Conservation (phyloP, 2,113 vertebrate species). For the Abramis brama region DNA sequence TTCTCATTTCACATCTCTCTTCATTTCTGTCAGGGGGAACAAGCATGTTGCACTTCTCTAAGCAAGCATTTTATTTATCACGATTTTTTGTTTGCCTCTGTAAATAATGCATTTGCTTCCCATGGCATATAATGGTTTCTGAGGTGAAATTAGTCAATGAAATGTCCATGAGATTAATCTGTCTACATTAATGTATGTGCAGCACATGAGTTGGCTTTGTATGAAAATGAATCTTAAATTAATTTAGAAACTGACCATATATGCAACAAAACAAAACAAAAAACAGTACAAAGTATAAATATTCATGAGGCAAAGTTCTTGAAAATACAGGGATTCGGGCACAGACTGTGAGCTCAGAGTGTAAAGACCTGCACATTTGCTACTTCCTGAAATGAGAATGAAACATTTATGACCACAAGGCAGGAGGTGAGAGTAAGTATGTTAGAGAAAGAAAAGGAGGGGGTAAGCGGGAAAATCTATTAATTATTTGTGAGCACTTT, state of each 20-base stretch:
- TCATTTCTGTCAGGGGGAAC: not conserved
- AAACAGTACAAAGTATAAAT: not conserved
- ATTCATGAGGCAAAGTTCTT: not conserved
- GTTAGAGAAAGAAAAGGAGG: conserved; percentile 25
- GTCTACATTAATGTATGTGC: not conserved
- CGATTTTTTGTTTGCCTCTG: conserved; percentile 9
- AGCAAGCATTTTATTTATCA: not conserved
- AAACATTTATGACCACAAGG: conserved; percentile 46
- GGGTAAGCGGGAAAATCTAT: conserved; percentile 9
- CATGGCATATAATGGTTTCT: not conserved
- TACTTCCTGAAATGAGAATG: conserved; percentile 33
- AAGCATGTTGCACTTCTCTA: not conserved
- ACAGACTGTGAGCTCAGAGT: conserved; percentile 6
- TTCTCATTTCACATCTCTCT: not conserved
- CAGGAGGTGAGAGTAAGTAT: conserved; percentile 31
- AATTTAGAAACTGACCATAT: not conserved
- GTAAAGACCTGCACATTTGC: conserved; percentile 16
- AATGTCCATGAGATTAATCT: not conserved
- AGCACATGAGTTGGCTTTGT: not conserved
- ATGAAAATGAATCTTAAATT: not conserved
- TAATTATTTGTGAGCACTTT: conserved; percentile 40
- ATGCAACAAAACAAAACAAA: not conserved
- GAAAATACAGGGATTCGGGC: not conserved
- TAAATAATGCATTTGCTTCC: not conserved
- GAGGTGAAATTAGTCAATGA: not conserved